Conservation (phyloP, 1,140 invertebrate genomes). For the Idris sp. region DNA sequence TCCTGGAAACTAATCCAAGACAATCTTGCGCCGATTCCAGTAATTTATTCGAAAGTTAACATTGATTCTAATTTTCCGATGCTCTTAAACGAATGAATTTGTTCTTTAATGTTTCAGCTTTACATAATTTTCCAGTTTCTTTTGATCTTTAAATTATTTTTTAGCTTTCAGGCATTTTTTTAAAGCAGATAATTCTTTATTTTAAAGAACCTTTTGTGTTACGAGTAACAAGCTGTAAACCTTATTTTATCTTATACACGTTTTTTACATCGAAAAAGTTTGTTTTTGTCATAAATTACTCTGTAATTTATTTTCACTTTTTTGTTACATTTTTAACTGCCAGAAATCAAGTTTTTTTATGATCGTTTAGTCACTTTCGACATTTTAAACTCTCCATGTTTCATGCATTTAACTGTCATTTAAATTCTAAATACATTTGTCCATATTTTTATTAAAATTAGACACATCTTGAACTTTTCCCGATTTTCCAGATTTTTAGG, state of each 20-base stretch:
- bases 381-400: conserved; percentile 9
- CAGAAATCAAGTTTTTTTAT: conserved; percentile 24
- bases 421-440: no score
- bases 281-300: conserved; percentile 51
- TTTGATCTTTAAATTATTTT: conserved; percentile 44
- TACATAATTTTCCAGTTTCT: conserved; percentile 28
- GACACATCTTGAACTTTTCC: no score
- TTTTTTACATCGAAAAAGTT: conserved; percentile 27
- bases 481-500: no score
- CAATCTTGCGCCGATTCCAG: conserved; percentile 21
- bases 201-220: conserved; percentile 31
- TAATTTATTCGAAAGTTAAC: conserved; percentile 36
- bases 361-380: conserved; percentile 10
- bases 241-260: conserved; percentile 35
- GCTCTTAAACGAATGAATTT: conserved; percentile 34
- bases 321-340: conserved; percentile 4
- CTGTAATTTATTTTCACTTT: conserved; percentile 41
- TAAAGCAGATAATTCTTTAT: conserved; percentile 33
- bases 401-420: no score
- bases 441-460: no score
- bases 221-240: conserved; percentile 25
- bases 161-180: conserved; percentile 41
- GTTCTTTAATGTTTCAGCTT: conserved; percentile 40
- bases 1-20: conserved; percentile 44
- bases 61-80: conserved; percentile 37